phyloP scores from a whole-genome alignment of 2,113 vertebrate genomes.

The Chloroceryle aenea region DNA sequence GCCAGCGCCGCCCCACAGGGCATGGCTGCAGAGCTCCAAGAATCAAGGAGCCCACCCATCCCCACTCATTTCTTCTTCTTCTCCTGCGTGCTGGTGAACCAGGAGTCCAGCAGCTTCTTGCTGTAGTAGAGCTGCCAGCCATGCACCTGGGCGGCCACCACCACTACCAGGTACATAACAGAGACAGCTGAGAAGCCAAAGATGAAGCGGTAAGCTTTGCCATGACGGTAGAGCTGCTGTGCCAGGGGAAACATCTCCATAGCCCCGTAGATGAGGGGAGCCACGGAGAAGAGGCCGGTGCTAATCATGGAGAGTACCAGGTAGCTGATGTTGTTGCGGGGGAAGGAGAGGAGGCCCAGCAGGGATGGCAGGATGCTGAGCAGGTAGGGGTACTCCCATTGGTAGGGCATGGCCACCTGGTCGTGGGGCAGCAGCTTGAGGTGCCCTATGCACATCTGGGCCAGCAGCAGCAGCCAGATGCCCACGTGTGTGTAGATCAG shows the following conservation, averaged over 20 bases:
- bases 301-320: conserved; percentile 97
- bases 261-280: conserved; percentile 91
- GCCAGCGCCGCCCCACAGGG: not conserved
- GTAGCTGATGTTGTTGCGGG: conserved; percentile 97
- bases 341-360: conserved; percentile 90
- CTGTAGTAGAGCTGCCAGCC: conserved; percentile 98
- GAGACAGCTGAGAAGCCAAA: conserved; percentile 81
- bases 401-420: conserved; percentile 91
- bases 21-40: not conserved
- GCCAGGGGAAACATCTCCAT: conserved; percentile 99
- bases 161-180: conserved; percentile 91
- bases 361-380: conserved; percentile 89
- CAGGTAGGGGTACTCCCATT: conserved; percentile 96
- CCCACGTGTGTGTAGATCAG: conserved; percentile 90
- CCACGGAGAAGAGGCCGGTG: conserved; percentile 90
- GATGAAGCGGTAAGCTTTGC: conserved; percentile 93
- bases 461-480: conserved; percentile 88
- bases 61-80: conserved; percentile 92
- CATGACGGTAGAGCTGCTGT: conserved; percentile 93
- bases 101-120: conserved; percentile 96
- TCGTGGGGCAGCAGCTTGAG: conserved; percentile 89
- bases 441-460: conserved; percentile 90
- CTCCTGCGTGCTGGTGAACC: conserved; percentile 95
- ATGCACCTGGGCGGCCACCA: conserved; percentile 91
- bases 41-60: not conserved